phyloP scores from a whole-genome alignment of 53 echinoderm and acorn worm species.

The Luidia sarsii region DNA sequence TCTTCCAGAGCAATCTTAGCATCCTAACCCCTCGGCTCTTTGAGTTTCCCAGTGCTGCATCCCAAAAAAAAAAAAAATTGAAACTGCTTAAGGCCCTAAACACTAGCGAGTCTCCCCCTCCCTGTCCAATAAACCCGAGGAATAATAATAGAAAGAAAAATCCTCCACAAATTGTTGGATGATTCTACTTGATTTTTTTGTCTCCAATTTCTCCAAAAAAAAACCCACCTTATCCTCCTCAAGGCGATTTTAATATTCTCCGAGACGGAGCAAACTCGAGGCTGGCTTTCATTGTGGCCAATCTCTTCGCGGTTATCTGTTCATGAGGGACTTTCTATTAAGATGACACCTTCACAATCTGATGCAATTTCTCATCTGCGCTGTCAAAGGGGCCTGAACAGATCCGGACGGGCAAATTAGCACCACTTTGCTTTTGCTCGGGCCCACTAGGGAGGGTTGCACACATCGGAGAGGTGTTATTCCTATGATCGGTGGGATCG shows the following conservation, averaged over 20 bases:
- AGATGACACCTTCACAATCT: conserved; percentile 13
- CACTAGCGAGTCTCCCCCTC: too few species aligned
- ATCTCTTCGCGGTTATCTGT: conserved; percentile 4
- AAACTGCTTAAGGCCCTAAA: too few species aligned
- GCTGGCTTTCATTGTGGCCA: too few species aligned
- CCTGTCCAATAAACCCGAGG: too few species aligned
- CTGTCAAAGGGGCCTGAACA: conserved; percentile 9
- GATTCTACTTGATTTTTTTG: not conserved
- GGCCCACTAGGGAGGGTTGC: not conserved
- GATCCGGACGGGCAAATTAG: conserved; percentile 35
- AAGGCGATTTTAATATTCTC: conserved; percentile 47
- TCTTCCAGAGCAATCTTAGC: too few species aligned
- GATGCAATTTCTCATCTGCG: not conserved
- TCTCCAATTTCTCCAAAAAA: conserved; percentile 15
- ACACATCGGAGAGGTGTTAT: conserved; percentile 8
- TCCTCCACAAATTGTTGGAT: not conserved
- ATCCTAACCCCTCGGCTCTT: too few species aligned
- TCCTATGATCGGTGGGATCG: not conserved
- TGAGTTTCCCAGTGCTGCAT: too few species aligned
- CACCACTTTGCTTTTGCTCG: conserved; percentile 15
- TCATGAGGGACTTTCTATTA: conserved; percentile 48
- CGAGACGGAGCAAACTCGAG: conserved; percentile 4
- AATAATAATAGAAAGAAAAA: not conserved
- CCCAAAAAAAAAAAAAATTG: too few species aligned
- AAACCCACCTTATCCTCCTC: conserved; percentile 6